Base-by-base conservation (phyloP, 2,888 invertebrate genomes). In the Drymonia ruficornis region DNA sequence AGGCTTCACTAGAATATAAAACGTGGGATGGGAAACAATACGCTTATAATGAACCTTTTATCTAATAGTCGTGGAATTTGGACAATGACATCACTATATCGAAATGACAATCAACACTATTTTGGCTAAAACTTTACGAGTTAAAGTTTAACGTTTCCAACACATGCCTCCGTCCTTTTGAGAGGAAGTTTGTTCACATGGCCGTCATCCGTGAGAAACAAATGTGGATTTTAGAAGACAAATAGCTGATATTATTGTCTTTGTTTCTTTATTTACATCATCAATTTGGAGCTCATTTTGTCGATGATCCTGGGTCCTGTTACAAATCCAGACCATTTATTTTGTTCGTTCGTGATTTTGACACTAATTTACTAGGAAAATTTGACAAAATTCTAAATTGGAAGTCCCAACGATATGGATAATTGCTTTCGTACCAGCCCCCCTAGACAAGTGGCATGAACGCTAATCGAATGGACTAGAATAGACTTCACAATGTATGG, bases 21-120 rank as follows among this genome's bases (percentile, higher is more conserved):
- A 45, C 56, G 72, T 70, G 61, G 69, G 69, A 55, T 38, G 49
- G 18, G n/a, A 59, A 65, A 68, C 71, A 67, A 70, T 70, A 55
- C 36, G 48, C 56, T 59, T 50, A 40, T 53, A 23, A 57, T 44
- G n/a, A 51, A 53, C 36, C 47, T 48, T 42, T 49, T 55, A 55
- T 58, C 50, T 53, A 36, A 53, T 46, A 56, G 29, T 46, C 69
- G 63, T 72, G 60, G 23, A 48, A 15, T 47, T 56, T 55, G 12
- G 43, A 40, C 40, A 16, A 18, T 43, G 18, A 43, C 43, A 19
- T 19, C 43, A 43, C 13, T 43, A 6, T 42, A 18, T 43, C 19
- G 18, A 43, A 36, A 36, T 36, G n/a, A n/a, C n/a, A n/a, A 36
- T n/a, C 3, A n/a, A n/a, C 36, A 13, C 11, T 31, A 31, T 9